phyloP scores from a whole-genome alignment of 1,140 invertebrate genomes.

The Lethrus apterus region DNA sequence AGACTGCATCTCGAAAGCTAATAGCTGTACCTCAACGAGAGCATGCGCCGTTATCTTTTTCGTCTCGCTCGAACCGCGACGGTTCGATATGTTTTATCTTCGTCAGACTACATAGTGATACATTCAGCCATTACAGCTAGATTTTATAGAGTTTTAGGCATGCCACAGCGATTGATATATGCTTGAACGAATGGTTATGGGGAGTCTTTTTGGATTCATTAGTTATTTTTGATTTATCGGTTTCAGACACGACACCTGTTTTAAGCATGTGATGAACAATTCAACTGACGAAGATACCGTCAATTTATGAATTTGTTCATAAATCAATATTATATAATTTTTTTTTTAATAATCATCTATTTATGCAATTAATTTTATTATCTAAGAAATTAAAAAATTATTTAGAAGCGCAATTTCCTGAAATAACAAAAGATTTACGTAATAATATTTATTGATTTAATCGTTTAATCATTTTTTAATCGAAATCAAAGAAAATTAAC shows the following conservation, averaged over 20 bases:
- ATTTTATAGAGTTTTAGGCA: constrained; percentile 26
- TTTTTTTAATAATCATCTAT: background rate
- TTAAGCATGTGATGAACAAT: constrained; percentile 13
- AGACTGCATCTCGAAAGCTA: constrained; percentile 13
- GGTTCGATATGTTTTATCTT: background rate
- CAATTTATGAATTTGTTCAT: too few species aligned
- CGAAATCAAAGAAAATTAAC: too few species aligned
- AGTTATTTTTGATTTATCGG: constrained; percentile 30
- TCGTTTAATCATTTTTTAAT: too few species aligned
- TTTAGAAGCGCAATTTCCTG: too few species aligned
- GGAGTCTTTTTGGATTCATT: constrained; percentile 30
- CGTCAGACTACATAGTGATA: constrained; percentile 15
- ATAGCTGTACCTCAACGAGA: constrained; percentile 13
- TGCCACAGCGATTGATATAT: constrained; percentile 28
- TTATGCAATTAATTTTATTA: background rate
- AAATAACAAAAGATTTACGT: too few species aligned
- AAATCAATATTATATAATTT: background rate
- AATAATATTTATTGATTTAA: too few species aligned
- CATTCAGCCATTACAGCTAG: constrained; percentile 28
- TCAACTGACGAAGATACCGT: background rate
- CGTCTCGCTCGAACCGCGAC: constrained; percentile 17
- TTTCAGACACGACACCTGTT: constrained; percentile 30
- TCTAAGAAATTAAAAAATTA: background rate
- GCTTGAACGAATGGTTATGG: constrained; percentile 18
- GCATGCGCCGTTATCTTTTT: constrained; percentile 28